phyloP scores from a whole-genome alignment of 2,113 vertebrate species.

The Zosterops pallidus region DNA sequence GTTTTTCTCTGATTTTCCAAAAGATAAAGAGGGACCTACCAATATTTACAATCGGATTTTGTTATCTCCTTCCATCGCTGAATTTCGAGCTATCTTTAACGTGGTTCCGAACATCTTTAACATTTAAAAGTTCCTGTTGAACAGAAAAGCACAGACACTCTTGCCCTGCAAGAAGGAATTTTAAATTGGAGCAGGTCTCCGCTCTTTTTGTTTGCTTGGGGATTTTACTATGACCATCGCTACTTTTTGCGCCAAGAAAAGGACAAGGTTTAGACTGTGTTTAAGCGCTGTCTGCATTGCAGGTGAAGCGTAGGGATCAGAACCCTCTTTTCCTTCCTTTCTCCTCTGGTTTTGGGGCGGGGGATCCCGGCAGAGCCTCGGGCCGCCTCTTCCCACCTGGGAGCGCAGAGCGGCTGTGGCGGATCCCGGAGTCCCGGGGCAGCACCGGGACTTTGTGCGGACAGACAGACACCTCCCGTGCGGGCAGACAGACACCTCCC shows the following conservation, averaged over 20 bases:
- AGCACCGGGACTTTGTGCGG: neutral
- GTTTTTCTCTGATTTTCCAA: neutral
- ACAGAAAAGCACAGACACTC: neutral
- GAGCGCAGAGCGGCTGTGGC: neutral
- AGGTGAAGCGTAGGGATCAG: neutral
- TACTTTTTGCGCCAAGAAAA: neutral
- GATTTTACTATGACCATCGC: neutral
- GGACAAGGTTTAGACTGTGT: fast-evolving
- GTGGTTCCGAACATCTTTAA: neutral
- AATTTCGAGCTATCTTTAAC: neutral
- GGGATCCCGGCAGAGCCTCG: neutral
- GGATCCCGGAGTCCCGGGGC: neutral
- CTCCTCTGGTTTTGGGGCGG: fast-evolving
- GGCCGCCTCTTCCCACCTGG: neutral
- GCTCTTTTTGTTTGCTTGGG: neutral
- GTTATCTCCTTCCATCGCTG: neutral
- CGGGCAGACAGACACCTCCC: neutral
- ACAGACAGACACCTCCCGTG: neutral
- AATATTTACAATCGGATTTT: neutral
- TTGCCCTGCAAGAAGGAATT: neutral
- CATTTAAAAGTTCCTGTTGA: neutral
- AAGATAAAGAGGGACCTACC: neutral
- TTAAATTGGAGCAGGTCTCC: neutral
- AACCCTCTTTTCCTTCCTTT: fast-evolving
- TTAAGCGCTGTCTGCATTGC: neutral